Conservation (phyloP, 2,113 vertebrate species). For the Carassius auratus region DNA sequence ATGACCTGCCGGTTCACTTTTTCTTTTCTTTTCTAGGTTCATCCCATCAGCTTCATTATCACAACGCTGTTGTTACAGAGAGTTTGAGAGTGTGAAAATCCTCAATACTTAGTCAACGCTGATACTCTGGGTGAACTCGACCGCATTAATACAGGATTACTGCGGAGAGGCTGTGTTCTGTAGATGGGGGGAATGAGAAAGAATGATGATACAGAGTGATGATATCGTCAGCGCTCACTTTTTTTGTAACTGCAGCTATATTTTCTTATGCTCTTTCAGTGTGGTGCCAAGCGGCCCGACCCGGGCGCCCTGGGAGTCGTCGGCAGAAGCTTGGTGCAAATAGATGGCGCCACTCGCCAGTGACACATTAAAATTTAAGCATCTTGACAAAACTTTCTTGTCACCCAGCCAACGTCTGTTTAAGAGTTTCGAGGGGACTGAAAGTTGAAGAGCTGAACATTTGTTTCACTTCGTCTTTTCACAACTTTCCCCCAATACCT, state of each 20-base stretch:
- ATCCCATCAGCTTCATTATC: conserved; percentile 84
- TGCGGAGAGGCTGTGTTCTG: conserved; percentile 73
- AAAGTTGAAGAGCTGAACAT: conserved; percentile 9
- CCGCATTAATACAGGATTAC: conserved; percentile 87
- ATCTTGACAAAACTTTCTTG: conserved; percentile 55
- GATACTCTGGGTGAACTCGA: conserved; percentile 91
- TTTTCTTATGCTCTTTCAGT: conserved; percentile 66
- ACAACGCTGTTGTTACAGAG: conserved; percentile 78
- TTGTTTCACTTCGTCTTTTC: conserved; percentile 2
- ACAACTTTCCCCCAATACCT: background rate
- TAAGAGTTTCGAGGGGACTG: background rate
- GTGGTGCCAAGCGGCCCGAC: conserved; percentile 60
- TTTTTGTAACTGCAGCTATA: conserved; percentile 82
- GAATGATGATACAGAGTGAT: conserved; percentile 69
- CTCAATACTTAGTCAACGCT: conserved; percentile 86
- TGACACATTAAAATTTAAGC: conserved; percentile 63
- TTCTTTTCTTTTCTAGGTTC: conserved; percentile 58
- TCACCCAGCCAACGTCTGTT: conserved; percentile 26
- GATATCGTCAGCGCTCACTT: conserved; percentile 75
- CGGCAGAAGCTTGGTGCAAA: conserved; percentile 62
- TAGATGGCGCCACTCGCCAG: conserved; percentile 51
- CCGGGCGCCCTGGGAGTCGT: conserved; percentile 56
- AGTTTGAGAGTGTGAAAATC: conserved; percentile 88
- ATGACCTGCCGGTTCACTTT: conserved; percentile 73
- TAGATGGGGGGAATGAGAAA: conserved; percentile 82